These are phyloP conservation scores for Aplochiton taeniatus DNA, from an alignment of 2,797 vertebrate species.

Conservation along the genomic window DNA sequence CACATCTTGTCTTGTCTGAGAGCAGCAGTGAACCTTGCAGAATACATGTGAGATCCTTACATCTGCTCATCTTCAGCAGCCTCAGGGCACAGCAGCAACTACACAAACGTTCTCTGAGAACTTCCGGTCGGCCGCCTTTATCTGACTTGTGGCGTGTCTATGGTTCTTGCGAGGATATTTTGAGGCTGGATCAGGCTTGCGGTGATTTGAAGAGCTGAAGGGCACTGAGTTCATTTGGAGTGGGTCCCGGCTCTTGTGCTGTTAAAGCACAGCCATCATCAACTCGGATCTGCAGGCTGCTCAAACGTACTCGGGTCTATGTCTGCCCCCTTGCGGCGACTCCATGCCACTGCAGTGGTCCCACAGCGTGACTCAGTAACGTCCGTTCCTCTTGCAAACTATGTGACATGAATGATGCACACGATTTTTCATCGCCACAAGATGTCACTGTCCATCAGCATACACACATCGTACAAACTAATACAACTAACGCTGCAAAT, in stretches of 20 bases:
- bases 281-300: conserved; percentile 43
- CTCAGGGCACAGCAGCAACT: conserved; percentile 47
- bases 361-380: background rate
- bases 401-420: too few relatives aligned
- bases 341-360: conserved; percentile 28
- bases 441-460: conserved; percentile 67
- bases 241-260: conserved; percentile 36
- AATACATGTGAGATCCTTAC: conserved; percentile 50
- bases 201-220: conserved; percentile 58
- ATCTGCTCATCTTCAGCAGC: conserved; percentile 55
- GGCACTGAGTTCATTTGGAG: conserved; percentile 65
- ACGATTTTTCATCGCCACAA: conserved; percentile 47
- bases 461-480: too few relatives aligned
- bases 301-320: conserved; percentile 27
- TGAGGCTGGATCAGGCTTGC: conserved; percentile 33
- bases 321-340: conserved; percentile 58
- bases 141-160: conserved; percentile 55
- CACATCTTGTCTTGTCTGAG: conserved; percentile 47
- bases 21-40: conserved; percentile 54
- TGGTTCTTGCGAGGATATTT: conserved; percentile 57
- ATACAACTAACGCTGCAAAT: too few relatives aligned
- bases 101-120: conserved; percentile 52
- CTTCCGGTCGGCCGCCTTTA: conserved; percentile 47
- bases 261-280: conserved; percentile 48
- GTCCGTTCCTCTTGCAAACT: too few relatives aligned